phyloP scores from a whole-genome alignment of 2,888 invertebrate genomes.

The Mongoloraphidia duomilia region DNA sequence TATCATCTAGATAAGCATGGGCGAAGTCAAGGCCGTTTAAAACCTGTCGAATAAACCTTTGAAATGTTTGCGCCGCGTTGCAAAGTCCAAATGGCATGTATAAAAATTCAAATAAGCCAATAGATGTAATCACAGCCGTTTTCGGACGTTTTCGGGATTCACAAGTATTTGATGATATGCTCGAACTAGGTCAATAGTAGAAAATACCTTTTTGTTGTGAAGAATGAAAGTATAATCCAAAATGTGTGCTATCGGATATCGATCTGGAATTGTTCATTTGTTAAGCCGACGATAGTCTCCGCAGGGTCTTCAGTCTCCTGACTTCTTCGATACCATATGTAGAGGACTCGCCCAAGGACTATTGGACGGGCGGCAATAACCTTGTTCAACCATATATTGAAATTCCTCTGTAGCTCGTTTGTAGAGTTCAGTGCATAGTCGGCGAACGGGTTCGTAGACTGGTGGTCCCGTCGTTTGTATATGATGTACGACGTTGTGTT shows the following conservation, averaged over 20 bases:
- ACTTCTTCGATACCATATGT: constrained; percentile 15
- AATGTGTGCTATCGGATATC: constrained; percentile 19
- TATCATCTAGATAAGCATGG: constrained; percentile 15
- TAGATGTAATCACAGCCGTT: too few relatives aligned
- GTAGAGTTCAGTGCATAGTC: constrained; percentile 2
- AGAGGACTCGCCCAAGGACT: constrained; percentile 16
- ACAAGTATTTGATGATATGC: constrained; percentile 20
- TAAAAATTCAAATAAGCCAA: constrained; percentile 14
- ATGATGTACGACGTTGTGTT: constrained; percentile 1
- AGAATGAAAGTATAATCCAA: constrained; percentile 16
- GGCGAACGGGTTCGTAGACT: constrained; percentile 5
- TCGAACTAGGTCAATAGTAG: constrained; percentile 12
- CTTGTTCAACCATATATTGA: constrained; percentile 12
- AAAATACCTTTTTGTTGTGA: constrained; percentile 13
- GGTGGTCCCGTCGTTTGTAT: constrained; percentile 6
- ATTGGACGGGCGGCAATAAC: constrained; percentile 15
- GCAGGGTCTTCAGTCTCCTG: constrained; percentile 17
- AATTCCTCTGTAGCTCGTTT: constrained; percentile 13
- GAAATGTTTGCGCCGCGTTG: constrained; percentile 17
- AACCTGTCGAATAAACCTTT: neutral
- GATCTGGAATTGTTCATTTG: constrained; percentile 15
- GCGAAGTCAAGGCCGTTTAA: constrained; percentile 2
- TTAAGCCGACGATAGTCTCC: constrained; percentile 20
- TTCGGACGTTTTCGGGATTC: constrained; percentile 11
- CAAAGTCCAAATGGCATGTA: constrained; percentile 18